Conservation (phyloP, 2,797 vertebrate species). For the Tachyglossus aculeatus region DNA sequence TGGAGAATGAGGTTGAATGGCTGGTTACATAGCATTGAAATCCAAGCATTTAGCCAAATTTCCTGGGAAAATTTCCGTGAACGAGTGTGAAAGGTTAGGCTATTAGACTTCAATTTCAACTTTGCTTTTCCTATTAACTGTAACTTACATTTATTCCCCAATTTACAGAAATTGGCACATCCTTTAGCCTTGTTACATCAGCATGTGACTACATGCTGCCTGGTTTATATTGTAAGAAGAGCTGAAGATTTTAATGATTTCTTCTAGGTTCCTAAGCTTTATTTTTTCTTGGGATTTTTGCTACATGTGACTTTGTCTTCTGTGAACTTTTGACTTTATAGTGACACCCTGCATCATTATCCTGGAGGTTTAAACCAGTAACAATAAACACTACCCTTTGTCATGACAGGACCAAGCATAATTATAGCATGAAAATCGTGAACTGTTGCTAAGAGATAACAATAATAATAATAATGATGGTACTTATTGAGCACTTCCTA, state of each 20-base stretch:
- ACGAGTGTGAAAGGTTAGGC: not conserved
- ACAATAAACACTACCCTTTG: not conserved
- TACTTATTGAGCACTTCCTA: too few relatives aligned
- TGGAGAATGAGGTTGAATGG: too few relatives aligned
- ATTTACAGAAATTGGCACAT: conserved; percentile 17
- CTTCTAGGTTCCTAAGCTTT: conserved; percentile 2
- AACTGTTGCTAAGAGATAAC: not conserved
- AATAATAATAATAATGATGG: too few relatives aligned
- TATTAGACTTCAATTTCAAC: not conserved
- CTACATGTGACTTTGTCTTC: not conserved
- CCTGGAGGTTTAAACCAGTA: not conserved
- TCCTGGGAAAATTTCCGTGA: not conserved
- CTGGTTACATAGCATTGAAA: too few relatives aligned
- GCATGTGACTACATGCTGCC: conserved; percentile 16
- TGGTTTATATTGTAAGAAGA: conserved; percentile 40
- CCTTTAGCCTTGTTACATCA: conserved; percentile 25
- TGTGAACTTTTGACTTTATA: conserved; percentile 22
- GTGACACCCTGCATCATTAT: not conserved
- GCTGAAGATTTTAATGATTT: conserved; percentile 34
- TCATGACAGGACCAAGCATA: not conserved
- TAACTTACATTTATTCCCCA: conserved; percentile 16
- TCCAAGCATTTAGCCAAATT: not conserved
- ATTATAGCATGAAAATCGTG: not conserved
- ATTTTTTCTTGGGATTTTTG: conserved; percentile 1
- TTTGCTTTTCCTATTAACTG: conserved; percentile 21